Evolutionary conservation across 23 tunicate species (phyloP), one percentile per base, ranked within the genome.

Genomic region (Pegea sp.): DNA sequence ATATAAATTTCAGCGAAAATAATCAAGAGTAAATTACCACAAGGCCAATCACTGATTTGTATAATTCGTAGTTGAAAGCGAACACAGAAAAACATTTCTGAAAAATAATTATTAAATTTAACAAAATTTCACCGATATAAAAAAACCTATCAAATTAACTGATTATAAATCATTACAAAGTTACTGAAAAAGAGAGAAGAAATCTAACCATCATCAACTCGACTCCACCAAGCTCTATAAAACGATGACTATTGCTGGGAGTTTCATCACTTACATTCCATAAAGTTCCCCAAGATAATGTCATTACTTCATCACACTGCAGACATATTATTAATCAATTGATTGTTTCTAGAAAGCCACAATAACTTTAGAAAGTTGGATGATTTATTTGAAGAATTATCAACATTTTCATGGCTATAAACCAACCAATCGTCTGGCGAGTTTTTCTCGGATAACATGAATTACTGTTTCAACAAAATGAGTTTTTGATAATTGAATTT

Each of bases 181-280:
- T n/a, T n/a, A n/a, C n/a, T n/a, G n/a, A n/a, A 38, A 38, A 8
- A 8, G 16, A 38, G 46, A 38, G 46, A 8, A 38, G 16, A 38
- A 38, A 38, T 16, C 66, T 19, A 54, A 75, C 68, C 72, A 20
- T 53, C 4, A 86, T 13, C 3, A 86, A 58, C 2, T 58, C 60
- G 33, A 86, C 26, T 7, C 86, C 86, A 32, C 57, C 66, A 1
- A 44, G 25, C 2, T 58, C 44, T 0, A 86, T 67, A 56, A 74
- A 68, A 18, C 51, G 53, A 26, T 49, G 42, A 34, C 77, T 58
- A 61, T 86, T 86, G 3, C 24, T 46, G 0, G 96, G 87, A 42
- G 86, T 75, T 75, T 74, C 96, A 54, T 86, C 96, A 2, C 78
- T 63, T 2, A 75, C 77, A 48, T 86, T 86, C 96, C 96, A 86